Percentiles rank a stretch among this genome's conserved stretches.
Conservation (phyloP, 2,797 vertebrate genomes). For the Acanthurus tractus region DNA sequence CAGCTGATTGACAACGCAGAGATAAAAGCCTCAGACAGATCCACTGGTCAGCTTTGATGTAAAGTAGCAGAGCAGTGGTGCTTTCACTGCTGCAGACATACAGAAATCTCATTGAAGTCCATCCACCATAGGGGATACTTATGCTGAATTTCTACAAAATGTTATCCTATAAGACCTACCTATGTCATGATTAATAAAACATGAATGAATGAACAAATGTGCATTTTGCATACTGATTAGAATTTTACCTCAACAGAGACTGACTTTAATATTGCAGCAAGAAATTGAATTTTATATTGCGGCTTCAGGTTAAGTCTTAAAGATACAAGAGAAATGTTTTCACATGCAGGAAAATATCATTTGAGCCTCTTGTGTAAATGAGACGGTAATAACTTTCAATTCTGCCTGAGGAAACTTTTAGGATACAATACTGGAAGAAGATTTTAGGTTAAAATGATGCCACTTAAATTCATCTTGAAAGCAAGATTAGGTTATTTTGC, state of each 20-base stretch:
- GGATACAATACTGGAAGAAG: not conserved
- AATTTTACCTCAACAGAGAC: not conserved
- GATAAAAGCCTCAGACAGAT: not conserved
- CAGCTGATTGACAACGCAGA: not conserved
- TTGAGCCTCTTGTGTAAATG: conserved; percentile 1
- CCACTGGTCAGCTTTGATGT: not conserved
- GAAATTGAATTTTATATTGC: conserved; percentile 15
- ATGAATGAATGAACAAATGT: conserved; percentile 19
- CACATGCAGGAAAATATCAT: not conserved
- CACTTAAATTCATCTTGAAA: conserved; percentile 4
- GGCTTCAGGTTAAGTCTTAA: conserved; percentile 29
- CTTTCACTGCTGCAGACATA: conserved; percentile 13
- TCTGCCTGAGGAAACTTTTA: not conserved
- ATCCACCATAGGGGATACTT: conserved; percentile 5
- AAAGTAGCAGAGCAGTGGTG: conserved; percentile 4
- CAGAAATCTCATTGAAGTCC: conserved; percentile 28
- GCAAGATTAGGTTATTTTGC: not conserved
- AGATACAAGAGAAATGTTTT: conserved; percentile 12
- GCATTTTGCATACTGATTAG: conserved; percentile 17
- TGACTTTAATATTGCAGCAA: not conserved
- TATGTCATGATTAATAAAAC: conserved; percentile 38
- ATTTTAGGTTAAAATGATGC: conserved; percentile 1
- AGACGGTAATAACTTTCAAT: conserved; percentile 6
- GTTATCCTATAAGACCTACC: conserved; percentile 21
- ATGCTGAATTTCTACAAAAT: conserved; percentile 27